phyloP scores from a whole-genome alignment of 2,888 invertebrate species.

The Listrodromus nycthemerus region DNA sequence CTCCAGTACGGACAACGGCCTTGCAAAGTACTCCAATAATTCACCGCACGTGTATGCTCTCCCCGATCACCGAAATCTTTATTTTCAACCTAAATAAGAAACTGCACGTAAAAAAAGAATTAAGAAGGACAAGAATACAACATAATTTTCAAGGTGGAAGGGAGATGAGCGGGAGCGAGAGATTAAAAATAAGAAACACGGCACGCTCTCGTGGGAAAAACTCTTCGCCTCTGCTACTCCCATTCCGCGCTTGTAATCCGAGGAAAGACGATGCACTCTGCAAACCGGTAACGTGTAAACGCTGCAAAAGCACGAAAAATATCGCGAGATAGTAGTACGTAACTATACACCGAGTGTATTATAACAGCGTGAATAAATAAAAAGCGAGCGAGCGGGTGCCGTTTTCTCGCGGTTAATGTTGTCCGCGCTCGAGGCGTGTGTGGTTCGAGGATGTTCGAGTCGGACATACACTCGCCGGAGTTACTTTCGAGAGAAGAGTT shows the following conservation, averaged over 20 bases:
- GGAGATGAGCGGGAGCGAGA: background rate
- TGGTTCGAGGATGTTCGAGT: conserved; percentile 37
- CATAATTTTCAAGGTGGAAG: conserved; percentile 11
- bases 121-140: background rate
- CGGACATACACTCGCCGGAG: conserved; percentile 51
- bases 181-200: conserved; percentile 18
- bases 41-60: conserved; percentile 3
- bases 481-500: conserved; percentile 45
- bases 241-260: background rate
- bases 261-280: conserved; percentile 34
- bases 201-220: conserved; percentile 37
- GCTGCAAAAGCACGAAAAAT: conserved; percentile 45
- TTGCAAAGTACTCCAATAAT: conserved; percentile 15
- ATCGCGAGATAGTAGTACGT: conserved; percentile 59
- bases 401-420: conserved; percentile 50
- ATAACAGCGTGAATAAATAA: conserved; percentile 62
- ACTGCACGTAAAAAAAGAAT: conserved; percentile 39
- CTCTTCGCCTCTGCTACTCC: conserved; percentile 11
- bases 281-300: conserved; percentile 2
- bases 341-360: conserved; percentile 53
- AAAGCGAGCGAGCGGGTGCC: conserved; percentile 14
- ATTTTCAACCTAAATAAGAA: conserved; percentile 53
- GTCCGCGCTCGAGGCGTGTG: conserved; percentile 46
- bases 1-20: background rate
- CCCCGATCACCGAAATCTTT: conserved; percentile 43